A percentile compares a stretch with the other conserved stretches of the same genome.
phyloP scores from a whole-genome alignment of 2,113 vertebrate genomes.

The Atractosteus spatula region DNA sequence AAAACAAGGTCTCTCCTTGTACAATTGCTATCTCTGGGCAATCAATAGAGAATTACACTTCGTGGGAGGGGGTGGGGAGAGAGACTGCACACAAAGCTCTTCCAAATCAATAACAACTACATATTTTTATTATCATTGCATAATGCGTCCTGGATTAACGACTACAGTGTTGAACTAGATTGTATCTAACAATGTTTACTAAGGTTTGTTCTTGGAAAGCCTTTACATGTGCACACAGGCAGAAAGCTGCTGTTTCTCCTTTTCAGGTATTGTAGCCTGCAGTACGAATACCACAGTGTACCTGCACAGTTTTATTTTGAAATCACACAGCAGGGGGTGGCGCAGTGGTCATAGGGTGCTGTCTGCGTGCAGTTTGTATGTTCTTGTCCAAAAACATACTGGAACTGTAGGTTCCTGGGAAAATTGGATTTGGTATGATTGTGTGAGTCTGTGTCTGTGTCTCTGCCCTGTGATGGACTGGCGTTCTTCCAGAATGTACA shows the following conservation, averaged over 20 bases:
- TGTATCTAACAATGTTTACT: not conserved
- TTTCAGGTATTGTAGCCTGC: too few species aligned
- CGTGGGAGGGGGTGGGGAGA: not conserved
- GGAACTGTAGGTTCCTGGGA: too few species aligned
- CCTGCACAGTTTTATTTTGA: too few species aligned
- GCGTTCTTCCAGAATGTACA: too few species aligned
- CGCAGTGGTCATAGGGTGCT: too few species aligned
- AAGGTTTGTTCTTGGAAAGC: not conserved
- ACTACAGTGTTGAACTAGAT: not conserved
- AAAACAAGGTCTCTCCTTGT: constrained; percentile 10
- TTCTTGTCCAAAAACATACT: too few species aligned
- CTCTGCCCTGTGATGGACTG: too few species aligned
- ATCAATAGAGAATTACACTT: constrained; percentile 50
- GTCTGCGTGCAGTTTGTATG: too few species aligned
- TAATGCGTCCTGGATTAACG: not conserved
- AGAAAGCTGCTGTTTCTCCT: not conserved
- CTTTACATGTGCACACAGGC: not conserved
- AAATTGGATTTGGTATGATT: too few species aligned
- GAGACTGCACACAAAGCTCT: not conserved
- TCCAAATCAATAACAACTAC: not conserved
- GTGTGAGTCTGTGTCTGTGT: too few species aligned
- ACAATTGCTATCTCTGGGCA: constrained; percentile 16
- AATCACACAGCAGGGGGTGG: too few species aligned
- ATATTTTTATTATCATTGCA: constrained; percentile 1
- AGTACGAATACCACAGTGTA: too few species aligned